phyloP scores from a whole-genome alignment of 2,113 vertebrate species.

The Spilogale gracilis region DNA sequence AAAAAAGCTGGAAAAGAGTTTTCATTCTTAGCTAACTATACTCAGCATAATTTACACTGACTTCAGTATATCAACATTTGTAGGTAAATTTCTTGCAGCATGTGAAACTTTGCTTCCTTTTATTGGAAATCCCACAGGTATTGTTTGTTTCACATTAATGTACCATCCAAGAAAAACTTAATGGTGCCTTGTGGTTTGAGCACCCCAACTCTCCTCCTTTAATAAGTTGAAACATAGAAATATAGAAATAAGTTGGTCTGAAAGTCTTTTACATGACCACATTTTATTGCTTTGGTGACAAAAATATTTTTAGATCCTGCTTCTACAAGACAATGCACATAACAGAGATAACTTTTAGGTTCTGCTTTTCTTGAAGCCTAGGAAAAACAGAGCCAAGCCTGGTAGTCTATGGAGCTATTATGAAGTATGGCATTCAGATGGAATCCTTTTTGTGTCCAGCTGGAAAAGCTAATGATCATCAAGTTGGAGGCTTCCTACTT shows the following conservation, averaged over 20 bases:
- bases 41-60: background rate
- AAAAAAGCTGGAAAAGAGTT: background rate
- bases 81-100: constrained; percentile 34
- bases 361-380: background rate
- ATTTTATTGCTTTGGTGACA: background rate
- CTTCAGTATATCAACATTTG: constrained; percentile 49
- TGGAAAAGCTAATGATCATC: background rate
- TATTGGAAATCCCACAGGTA: background rate
- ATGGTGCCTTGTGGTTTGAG: background rate
- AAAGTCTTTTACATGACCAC: constrained; percentile 1
- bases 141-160: constrained; percentile 21
- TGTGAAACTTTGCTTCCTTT: background rate
- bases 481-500: background rate
- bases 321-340: background rate
- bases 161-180: background rate
- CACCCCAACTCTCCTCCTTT: background rate
- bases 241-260: background rate
- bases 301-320: background rate
- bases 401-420: background rate
- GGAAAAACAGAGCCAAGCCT: background rate
- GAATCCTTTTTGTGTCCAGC: background rate
- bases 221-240: background rate
- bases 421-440: background rate
- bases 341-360: background rate
- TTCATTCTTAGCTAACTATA: background rate